Percentiles rank a stretch among this genome's conserved stretches.
Evolutionary conservation across 1,140 invertebrate genomes (phyloP).

Genomic region (Papilio glaucus): DNA sequence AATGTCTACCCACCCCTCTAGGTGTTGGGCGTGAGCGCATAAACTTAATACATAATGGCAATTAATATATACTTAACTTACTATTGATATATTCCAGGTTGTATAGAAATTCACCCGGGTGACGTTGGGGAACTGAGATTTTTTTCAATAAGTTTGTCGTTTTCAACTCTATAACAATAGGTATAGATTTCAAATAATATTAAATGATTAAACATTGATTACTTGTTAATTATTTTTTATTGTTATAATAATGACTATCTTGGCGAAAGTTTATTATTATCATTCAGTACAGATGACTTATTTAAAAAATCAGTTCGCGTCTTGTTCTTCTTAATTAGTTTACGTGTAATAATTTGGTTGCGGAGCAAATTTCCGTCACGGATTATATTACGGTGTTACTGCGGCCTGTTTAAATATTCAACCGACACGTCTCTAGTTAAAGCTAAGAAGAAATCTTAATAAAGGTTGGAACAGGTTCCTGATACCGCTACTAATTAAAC

Average conservation of each 20-base stretch:
- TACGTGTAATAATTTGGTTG: constrained; percentile 37
- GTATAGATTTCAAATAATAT: too few species aligned
- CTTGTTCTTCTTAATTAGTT: constrained; percentile 34
- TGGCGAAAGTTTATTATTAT: not conserved
- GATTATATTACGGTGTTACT: constrained; percentile 36
- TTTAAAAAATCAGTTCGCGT: constrained; percentile 37
- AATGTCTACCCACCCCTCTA: too few species aligned
- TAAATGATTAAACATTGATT: too few species aligned
- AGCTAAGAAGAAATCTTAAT: constrained; percentile 34
- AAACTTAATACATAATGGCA: too few species aligned
- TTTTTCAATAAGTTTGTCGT: too few species aligned
- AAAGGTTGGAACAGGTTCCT: constrained; percentile 14
- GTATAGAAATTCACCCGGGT: too few species aligned
- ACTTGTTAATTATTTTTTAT: too few species aligned
- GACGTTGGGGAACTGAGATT: too few species aligned
- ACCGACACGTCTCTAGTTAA: constrained; percentile 26
- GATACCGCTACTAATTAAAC: not conserved
- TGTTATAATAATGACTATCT: not conserved
- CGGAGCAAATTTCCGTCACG: constrained; percentile 33
- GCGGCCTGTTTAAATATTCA: constrained; percentile 32
- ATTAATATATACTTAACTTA: too few species aligned
- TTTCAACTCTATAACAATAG: too few species aligned
- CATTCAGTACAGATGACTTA: constrained; percentile 19
- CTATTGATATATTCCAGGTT: too few species aligned
- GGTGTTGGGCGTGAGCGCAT: too few species aligned